Evolutionary conservation across 2,113 vertebrate species (phyloP), one percentile per base, ranked within the genome.

Genomic region (Paramisgurnus dabryanus): DNA sequence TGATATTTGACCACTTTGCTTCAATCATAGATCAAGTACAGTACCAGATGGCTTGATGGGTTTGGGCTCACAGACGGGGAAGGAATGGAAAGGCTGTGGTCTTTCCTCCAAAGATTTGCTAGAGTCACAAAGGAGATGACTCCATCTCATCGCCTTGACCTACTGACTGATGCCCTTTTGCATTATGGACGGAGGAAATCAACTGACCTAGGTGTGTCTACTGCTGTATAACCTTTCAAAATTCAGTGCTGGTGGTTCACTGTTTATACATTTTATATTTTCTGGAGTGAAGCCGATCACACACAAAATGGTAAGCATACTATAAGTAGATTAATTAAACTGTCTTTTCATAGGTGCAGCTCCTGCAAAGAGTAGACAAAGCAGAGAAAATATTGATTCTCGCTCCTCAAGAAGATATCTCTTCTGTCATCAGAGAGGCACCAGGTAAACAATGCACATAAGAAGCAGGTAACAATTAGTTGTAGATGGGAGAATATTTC

Each of bases 121-220:
- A 34, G 27, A 34, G 27, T 34, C 27, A 34, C 27, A 34, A 34
- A 34, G 27, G 27, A 34, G 27, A 34, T 34, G 27, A 34, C 27
- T 34, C 27, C 27, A 34, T 34, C 27, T 34, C 27, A 34, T 34
- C 27, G 27, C 27, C 27, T 34, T 34, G 3, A 34, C 27, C 27
- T 34, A 34, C 27, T 34, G 27, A 34, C 27, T 34, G 27, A 34
- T 34, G 27, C 50, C 9, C 63, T 78, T 55, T 41, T 79, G 27
- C 66, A 69, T 57, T 79, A 61, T 43, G 41, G 22, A 47, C 6
- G 53, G 53, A 79, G 50, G 34, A 79, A 79, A 68, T 58, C 66
- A 18, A 47, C 77, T 58, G 66, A 70, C 67, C 18, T 76, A 45
- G 73, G 73, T 76, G 64, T 76, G 71, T 60, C 11, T 15, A 58